Evolutionary conservation across 2,888 invertebrate genomes (phyloP).

Genomic region (Drosophila meridiana): DNA sequence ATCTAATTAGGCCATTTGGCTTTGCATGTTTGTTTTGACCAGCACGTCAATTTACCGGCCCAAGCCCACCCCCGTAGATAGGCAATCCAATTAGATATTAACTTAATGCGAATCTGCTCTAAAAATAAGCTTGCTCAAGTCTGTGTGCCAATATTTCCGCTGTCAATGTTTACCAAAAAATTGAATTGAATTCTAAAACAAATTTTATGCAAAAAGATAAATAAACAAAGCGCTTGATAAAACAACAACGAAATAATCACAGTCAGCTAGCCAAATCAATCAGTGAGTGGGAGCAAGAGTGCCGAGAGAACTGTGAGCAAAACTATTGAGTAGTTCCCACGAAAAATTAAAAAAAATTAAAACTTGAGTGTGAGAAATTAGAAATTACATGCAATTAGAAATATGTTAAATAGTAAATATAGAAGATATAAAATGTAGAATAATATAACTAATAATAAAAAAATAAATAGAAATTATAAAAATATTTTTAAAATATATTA

Average conservation of each 20-base stretch:
- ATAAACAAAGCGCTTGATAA: conserved; percentile 58
- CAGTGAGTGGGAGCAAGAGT: conserved; percentile 14
- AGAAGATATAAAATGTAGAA: neutral
- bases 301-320: conserved; percentile 20
- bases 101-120: conserved; percentile 40
- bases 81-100: conserved; percentile 35
- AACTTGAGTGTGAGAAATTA: neutral
- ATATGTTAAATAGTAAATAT: neutral
- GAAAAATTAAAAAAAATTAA: neutral
- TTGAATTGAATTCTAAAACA: conserved; percentile 50
- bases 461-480: neutral
- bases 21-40: conserved; percentile 28
- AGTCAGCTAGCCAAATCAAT: conserved; percentile 32
- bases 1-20: conserved; percentile 17
- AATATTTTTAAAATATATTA: neutral
- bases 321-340: neutral
- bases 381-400: neutral
- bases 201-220: conserved; percentile 46
- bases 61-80: neutral
- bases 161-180: conserved; percentile 43
- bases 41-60: conserved; percentile 18
- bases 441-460: neutral
- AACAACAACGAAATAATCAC: conserved; percentile 27
- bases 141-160: conserved; percentile 8
- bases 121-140: conserved; percentile 30